Evolutionary conservation across 2,113 vertebrate species (phyloP), one percentile per base, ranked within the genome.

Genomic region (Psittacula cyanocephala): DNA sequence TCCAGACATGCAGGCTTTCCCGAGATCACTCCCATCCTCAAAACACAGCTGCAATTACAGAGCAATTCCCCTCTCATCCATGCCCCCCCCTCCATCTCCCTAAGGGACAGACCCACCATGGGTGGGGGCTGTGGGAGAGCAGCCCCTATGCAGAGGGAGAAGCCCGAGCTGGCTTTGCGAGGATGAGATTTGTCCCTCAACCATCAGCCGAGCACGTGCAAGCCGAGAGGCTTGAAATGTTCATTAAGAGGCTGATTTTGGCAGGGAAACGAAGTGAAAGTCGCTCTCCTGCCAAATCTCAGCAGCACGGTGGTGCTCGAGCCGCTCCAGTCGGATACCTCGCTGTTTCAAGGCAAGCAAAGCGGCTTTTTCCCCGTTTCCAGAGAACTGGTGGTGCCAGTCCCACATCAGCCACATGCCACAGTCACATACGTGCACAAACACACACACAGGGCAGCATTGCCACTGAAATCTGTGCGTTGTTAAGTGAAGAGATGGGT

Each of bases 301-400:
- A 92, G 20, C 94, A 94, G 91, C 80, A 91, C 18, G 24, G 95
- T 93, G 88, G 92, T 95, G 91, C 86, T 96, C 88, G 60, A 92
- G 96, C 77, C 67, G 86, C 94, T 92, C 94, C 33, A 13, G 81
- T 33, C 1, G 0, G 60, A 7, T 75, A 19, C 24, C 39, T 81
- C 19, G 3, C 65, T 35, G 47, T 68, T 78, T 71, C 64, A 50
- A 81, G 77, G 88, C 83, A 91, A 86, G 88, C 10, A 64, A 71
- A 84, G 17, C 5, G 4, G 3, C 37, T 69, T 50, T 68, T 43
- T 10, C 19, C 35, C 44, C 71, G 16, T 71, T 67, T 41, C 62
- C 35, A 22, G 62, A 75, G 81, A 68, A 15, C 46, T 57, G 47
- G n/a, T 14, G 27, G 47, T 91, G 77, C 47, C 84, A 89, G 94